Base-by-base conservation (phyloP, 2,888 invertebrate genomes). In the Andrena fulva region DNA sequence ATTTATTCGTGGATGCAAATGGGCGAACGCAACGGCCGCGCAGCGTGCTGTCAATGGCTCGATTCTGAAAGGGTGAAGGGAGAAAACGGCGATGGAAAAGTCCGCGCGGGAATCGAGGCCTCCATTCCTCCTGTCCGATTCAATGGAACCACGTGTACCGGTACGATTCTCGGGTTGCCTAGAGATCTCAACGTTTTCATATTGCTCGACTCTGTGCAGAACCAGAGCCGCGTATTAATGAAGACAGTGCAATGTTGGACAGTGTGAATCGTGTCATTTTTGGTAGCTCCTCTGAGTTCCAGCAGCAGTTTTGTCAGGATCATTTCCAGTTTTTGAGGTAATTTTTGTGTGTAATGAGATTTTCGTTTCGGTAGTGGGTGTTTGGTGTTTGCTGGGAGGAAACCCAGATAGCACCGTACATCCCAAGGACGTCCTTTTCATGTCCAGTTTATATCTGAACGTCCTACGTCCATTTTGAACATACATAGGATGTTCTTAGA, bases 1-100 rank as follows among this genome's bases (percentile, higher is more conserved):
- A 84, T 82, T 85, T 85, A 85, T 82, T 54, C 70, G 56, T 20
- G 5, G 63, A 71, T 76, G 66, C 54, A 82, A 85, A 84, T 77
- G 59, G 35, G 59, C 56, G 48, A 73, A 33, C 1, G 60, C 52
- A 60, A 33, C 10, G 31, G 33, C 33, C 64, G 62, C 64, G 62
- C 5, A 29, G 31, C 12, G 42, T n/a, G 24, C 54, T 69, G 63
- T 63, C 59, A 20, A 42, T 56, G 68, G 42, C n/a, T 24, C 59
- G 31, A 10, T 31, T 54, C 48, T 69, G 35, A 79, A 79, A 56
- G 33, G 68, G 42, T 33, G 10, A 48, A 60, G 10, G 3, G 24
- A 56, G n/a, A 48, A 79, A 69, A 69, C 69, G 48, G 54, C n/a
- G 48, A 8, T 2, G 48, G 68, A 56, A 75, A 77, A 77, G 52